Conservation (phyloP, 2,113 vertebrate species). For the Silurus meridionalis region DNA sequence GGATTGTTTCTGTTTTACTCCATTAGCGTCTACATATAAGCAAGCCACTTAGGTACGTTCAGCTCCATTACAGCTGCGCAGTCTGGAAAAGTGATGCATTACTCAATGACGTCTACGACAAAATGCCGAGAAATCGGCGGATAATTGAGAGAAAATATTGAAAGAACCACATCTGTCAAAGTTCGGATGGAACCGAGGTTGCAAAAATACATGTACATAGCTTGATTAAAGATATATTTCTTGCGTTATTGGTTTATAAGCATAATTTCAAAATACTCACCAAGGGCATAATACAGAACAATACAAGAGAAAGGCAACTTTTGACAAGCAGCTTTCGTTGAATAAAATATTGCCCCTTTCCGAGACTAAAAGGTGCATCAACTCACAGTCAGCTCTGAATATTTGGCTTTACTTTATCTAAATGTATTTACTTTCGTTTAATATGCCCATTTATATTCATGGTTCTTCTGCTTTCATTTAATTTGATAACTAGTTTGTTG, state of each 20-base stretch:
- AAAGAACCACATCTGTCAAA: background rate
- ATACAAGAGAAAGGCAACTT: too few relatives aligned
- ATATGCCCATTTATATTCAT: too few relatives aligned
- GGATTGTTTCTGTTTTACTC: constrained; percentile 32
- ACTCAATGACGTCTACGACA: background rate
- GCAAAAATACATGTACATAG: background rate
- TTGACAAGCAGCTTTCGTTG: too few relatives aligned
- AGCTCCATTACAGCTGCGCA: constrained; percentile 32
- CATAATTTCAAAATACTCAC: background rate
- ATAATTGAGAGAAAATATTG: constrained; percentile 11
- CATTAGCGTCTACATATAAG: constrained; percentile 8
- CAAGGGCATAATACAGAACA: too few relatives aligned
- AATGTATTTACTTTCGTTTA: too few relatives aligned
- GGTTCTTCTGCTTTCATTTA: too few relatives aligned
- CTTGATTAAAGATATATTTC: background rate
- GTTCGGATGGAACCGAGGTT: background rate
- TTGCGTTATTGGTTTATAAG: background rate
- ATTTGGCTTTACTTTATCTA: too few relatives aligned
- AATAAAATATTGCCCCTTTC: too few relatives aligned
- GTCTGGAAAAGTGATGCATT: constrained; percentile 15
- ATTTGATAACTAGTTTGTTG: too few relatives aligned
- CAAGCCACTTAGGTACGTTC: constrained; percentile 2
- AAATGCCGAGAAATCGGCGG: background rate
- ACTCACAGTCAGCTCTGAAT: too few relatives aligned
- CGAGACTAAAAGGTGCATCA: too few relatives aligned